phyloP scores from a whole-genome alignment of 1,140 invertebrate genomes.

The Hylyphantes graminicola region DNA sequence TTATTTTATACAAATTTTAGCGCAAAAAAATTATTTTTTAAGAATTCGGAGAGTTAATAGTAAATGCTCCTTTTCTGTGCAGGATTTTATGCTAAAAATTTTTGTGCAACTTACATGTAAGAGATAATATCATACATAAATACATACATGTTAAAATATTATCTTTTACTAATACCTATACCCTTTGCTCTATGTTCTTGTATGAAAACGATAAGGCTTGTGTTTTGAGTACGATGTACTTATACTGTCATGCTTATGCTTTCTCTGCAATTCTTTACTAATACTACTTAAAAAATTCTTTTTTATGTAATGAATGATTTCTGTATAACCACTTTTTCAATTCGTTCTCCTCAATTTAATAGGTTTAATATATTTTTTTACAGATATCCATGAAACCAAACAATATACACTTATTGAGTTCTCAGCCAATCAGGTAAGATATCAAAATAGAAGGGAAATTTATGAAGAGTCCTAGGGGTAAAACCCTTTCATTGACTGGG shows the following conservation, averaged over 20 bases:
- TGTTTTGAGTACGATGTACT: not conserved
- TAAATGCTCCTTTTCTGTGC: too few species aligned
- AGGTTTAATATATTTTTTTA: conserved; percentile 65
- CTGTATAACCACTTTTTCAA: not conserved
- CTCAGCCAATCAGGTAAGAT: conserved; percentile 66
- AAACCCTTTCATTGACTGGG: too few species aligned
- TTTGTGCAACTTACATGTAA: too few species aligned
- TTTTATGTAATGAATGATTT: not conserved
- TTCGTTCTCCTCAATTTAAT: not conserved
- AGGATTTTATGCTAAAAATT: too few species aligned
- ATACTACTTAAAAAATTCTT: not conserved
- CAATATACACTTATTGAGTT: conserved; percentile 75
- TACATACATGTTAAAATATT: too few species aligned
- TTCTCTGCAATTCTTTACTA: not conserved
- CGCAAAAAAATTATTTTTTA: too few species aligned
- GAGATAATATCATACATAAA: too few species aligned
- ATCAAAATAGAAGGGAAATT: not conserved
- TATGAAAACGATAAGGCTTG: not conserved
- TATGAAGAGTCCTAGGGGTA: too few species aligned
- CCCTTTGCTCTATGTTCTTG: too few species aligned
- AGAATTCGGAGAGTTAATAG: too few species aligned
- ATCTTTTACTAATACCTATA: too few species aligned
- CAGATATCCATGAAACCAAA: conserved; percentile 73
- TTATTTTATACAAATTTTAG: too few species aligned
- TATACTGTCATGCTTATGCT: not conserved